Evolutionary conservation across 2,888 invertebrate genomes (phyloP).

Genomic region (Mythimna vitellina): DNA sequence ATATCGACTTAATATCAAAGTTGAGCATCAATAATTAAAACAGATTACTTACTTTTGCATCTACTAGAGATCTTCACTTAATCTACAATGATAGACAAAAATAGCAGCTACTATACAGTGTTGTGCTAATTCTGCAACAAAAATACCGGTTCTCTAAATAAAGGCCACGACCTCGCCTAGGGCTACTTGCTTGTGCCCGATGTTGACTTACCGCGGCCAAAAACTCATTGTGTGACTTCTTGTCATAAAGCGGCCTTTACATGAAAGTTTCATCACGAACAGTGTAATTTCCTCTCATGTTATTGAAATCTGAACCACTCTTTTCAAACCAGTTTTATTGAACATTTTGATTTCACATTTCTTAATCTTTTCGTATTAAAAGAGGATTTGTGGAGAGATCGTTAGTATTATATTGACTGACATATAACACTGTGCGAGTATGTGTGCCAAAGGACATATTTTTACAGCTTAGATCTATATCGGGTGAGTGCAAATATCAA

Average conservation of each 20-base stretch:
- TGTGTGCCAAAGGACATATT: conserved; percentile 41
- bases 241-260: conserved; percentile 80
- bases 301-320: conserved; percentile 77
- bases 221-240: conserved; percentile 87
- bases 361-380: conserved; percentile 61
- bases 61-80: not conserved
- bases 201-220: conserved; percentile 83
- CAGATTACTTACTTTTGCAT: not conserved
- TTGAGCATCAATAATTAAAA: not conserved
- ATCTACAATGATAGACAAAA: conserved; percentile 30
- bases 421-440: conserved; percentile 38
- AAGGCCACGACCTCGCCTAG: conserved; percentile 86
- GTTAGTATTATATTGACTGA: conserved; percentile 54
- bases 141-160: conserved; percentile 78
- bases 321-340: conserved; percentile 73
- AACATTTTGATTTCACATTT: conserved; percentile 69
- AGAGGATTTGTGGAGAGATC: conserved; percentile 54
- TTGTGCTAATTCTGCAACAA: conserved; percentile 71
- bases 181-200: conserved; percentile 84
- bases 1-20: not conserved
- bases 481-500: conserved; percentile 49
- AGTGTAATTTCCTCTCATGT: conserved; percentile 80
- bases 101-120: conserved; percentile 45
- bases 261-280: conserved; percentile 77
- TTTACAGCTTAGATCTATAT: conserved; percentile 39